These are phyloP conservation scores for Trilocha varians DNA, from an alignment of 2,888 invertebrate species.

Conservation along the genomic window DNA sequence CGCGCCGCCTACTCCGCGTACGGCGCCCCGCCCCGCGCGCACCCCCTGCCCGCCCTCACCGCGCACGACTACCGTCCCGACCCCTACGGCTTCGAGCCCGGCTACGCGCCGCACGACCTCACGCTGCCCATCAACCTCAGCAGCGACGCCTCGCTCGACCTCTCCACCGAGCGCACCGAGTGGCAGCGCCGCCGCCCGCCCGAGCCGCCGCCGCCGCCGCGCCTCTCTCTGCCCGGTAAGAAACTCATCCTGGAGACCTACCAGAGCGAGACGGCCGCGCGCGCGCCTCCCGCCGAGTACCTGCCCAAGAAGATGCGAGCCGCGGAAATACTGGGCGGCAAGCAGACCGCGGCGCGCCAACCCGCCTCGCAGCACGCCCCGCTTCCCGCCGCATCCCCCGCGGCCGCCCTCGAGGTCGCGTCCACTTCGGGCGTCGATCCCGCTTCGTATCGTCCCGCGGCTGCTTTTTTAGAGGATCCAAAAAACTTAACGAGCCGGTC, in stretches of 20 bases:
- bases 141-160: conserved; percentile 60
- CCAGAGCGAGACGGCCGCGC: conserved; percentile 54
- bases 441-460: conserved; percentile 38
- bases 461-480: conserved; percentile 71
- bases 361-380: no score
- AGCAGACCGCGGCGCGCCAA: conserved; percentile 42
- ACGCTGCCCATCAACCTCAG: conserved; percentile 64
- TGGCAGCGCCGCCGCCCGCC: conserved; percentile 57
- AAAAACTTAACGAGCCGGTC: conserved; percentile 73
- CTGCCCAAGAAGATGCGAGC: conserved; percentile 70
- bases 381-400: no score
- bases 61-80: conserved; percentile 50
- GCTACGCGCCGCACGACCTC: conserved; percentile 44
- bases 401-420: conserved; percentile 25
- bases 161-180: conserved; percentile 52
- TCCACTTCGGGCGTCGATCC: conserved; percentile 23
- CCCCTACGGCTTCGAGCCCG: conserved; percentile 42
- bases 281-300: conserved; percentile 50
- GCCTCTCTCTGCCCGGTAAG: conserved; percentile 60
- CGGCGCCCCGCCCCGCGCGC: conserved; percentile 20
- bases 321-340: conserved; percentile 63
- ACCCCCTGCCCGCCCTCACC: conserved; percentile 24
- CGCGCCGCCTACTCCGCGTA: conserved; percentile 28
- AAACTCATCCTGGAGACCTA: conserved; percentile 66
- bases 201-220: conserved; percentile 41